These are phyloP conservation scores for Spea hammondii DNA, from an alignment of 2,797 vertebrate species.

Conservation along the genomic window DNA sequence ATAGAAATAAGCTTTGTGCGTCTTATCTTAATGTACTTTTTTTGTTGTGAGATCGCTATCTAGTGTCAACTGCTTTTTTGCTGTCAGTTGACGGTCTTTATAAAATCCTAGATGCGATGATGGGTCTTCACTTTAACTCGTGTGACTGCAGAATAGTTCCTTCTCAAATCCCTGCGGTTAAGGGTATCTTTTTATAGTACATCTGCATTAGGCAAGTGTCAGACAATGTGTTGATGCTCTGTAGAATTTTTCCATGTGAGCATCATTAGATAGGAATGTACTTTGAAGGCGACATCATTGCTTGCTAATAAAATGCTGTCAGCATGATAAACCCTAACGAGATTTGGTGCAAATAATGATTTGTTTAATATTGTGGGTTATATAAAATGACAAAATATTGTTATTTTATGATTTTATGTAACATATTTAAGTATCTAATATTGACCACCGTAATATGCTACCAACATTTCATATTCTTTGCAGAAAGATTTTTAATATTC, in stretches of 20 bases:
- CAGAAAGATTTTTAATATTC: no score
- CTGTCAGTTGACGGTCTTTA: no score
- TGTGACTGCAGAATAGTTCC: background rate
- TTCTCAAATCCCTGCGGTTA: conserved; percentile 26
- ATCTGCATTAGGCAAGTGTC: conserved; percentile 58
- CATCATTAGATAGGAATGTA: conserved; percentile 49
- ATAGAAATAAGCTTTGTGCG: no score
- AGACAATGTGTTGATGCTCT: conserved; percentile 49
- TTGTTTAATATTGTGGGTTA: background rate
- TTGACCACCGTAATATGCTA: no score
- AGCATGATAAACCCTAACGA: conserved; percentile 35
- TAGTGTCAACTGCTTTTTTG: no score
- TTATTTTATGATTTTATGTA: no score
- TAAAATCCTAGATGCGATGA: no score
- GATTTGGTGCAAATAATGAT: conserved; percentile 14
- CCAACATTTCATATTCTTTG: no score
- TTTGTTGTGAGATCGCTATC: no score
- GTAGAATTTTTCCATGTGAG: conserved; percentile 38
- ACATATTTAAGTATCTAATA: no score
- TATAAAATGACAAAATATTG: conserved; percentile 17
- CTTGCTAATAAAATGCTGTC: conserved; percentile 36
- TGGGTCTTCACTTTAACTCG: background rate
- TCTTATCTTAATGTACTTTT: no score
- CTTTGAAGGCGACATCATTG: conserved; percentile 28
- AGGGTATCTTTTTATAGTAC: conserved; percentile 55